Evolutionary conservation across 2,797 vertebrate species (phyloP).

Genomic region (Spheniscus humboldti): DNA sequence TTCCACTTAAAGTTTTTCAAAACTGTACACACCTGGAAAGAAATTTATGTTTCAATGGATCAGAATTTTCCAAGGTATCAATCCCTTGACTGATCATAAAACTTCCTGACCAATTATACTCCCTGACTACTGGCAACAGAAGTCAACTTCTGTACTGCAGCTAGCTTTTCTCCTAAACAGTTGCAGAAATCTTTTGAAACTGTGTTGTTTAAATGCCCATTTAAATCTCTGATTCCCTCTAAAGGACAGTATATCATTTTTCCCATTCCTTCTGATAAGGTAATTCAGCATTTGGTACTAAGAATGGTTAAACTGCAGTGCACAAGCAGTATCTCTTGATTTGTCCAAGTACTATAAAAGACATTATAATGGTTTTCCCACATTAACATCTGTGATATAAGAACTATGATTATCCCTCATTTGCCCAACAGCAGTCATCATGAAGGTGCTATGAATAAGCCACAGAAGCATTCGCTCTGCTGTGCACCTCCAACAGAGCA

Average conservation of each 20-base stretch:
- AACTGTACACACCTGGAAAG: background rate
- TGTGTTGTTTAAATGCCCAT: background rate
- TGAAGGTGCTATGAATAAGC: background rate
- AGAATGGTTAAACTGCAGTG: background rate
- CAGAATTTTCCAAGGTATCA: background rate
- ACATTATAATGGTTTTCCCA: background rate
- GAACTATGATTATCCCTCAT: background rate
- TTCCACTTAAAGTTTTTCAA: background rate
- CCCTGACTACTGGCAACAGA: background rate
- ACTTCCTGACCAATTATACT: background rate
- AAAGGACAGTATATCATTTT: background rate
- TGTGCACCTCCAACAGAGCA: background rate
- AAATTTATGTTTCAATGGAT: background rate
- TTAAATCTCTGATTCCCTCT: background rate
- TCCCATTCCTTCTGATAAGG: background rate
- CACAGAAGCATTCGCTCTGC: background rate
- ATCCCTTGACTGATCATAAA: background rate
- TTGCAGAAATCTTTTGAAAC: background rate
- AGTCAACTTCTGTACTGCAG: background rate
- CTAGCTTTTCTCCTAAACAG: background rate
- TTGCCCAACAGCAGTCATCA: background rate
- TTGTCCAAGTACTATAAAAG: background rate
- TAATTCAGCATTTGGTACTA: background rate
- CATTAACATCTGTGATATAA: background rate
- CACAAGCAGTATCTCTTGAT: background rate